Base-by-base conservation (phyloP, 2,888 invertebrate genomes). In the Formica aserva region DNA sequence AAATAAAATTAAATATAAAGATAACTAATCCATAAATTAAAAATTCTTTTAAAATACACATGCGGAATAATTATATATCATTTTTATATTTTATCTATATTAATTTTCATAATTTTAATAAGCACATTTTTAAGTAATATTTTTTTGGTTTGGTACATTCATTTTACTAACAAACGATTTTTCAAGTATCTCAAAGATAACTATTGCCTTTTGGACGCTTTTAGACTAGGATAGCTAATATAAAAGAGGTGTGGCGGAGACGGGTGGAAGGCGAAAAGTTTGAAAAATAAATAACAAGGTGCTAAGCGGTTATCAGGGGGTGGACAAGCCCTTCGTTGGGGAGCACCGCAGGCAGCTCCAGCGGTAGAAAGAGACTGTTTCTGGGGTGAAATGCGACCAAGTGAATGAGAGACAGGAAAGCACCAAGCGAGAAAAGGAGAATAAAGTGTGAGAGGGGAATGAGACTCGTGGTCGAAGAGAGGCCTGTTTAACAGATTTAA, bases 211-310 rank as follows among this genome's bases (percentile, higher is more conserved):
- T 0, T 78, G 52, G n/a, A 8, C 18, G 22, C 8, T 60, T 72
- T 32, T 48, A n/a, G 2, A 41, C 15, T 48, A 13, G 35, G 5
- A 26, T 77, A 67, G 60, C 65, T 69, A 69, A 72, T 81, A 85
- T 66, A 83, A 83, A 88, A 65, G 86, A 78, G 80, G 66, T 72
- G 55, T 38, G 74, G 63, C 63, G 76, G 18, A 35, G 35, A 45
- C 62, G 60, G n/a, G 13, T 52, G 52, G 83, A 85, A 78, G 71
- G 84, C 72, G 87, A 87, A 90, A 91, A 92, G 91, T 92, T 92
- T 89, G 90, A 91, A 91, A 94, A 93, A 94, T 94, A 94, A 93
- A 94, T 93, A 94, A 94, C 94, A 92, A 93, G 93, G 92, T 93
- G 92, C 89, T 94, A 93, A 93, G 92, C 92, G 92, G 69, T 71